These are phyloP conservation scores for Ursus arctos DNA, from an alignment of 2,113 vertebrate species.

Conservation along the genomic window DNA sequence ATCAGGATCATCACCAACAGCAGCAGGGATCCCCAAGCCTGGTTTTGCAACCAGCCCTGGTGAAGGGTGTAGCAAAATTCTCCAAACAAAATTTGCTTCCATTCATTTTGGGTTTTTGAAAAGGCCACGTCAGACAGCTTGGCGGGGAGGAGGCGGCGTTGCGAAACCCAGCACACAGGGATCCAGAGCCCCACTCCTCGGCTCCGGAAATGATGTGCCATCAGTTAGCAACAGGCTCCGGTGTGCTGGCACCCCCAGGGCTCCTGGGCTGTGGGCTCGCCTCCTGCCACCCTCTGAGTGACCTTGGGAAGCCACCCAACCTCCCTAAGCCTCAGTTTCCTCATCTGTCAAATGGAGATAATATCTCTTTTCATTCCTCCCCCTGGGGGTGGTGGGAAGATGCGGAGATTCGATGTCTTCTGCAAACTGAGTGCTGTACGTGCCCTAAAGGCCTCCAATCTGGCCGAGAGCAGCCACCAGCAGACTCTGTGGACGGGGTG, in stretches of 20 bases:
- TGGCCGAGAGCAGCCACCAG: neutral
- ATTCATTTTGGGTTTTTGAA: slow-evolving; percentile 85
- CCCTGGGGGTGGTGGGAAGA: neutral
- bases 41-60: slow-evolving; percentile 83
- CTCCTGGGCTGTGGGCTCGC: neutral
- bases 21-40: slow-evolving; percentile 78
- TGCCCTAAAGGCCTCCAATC: neutral
- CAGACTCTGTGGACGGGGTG: neutral
- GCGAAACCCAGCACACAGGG: slow-evolving; percentile 75
- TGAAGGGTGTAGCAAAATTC: slow-evolving; percentile 82
- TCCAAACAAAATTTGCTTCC: slow-evolving; percentile 85
- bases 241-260: neutral
- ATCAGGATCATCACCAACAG: neutral
- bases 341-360: slow-evolving; percentile 28
- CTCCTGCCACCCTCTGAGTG: neutral
- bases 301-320: slow-evolving; percentile 1
- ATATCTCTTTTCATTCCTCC: neutral
- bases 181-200: slow-evolving; percentile 19
- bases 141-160: slow-evolving; percentile 74
- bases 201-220: slow-evolving; percentile 30
- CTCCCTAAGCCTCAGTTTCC: slow-evolving; percentile 40
- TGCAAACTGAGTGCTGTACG: neutral
- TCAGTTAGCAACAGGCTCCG: neutral
- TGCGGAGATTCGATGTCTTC: neutral
- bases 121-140: slow-evolving; percentile 83